A percentile compares a stretch with the other conserved stretches of the same genome.
Evolutionary conservation across 2,888 invertebrate species (phyloP).

Genomic region (Hirtodrosophila histrioides): DNA sequence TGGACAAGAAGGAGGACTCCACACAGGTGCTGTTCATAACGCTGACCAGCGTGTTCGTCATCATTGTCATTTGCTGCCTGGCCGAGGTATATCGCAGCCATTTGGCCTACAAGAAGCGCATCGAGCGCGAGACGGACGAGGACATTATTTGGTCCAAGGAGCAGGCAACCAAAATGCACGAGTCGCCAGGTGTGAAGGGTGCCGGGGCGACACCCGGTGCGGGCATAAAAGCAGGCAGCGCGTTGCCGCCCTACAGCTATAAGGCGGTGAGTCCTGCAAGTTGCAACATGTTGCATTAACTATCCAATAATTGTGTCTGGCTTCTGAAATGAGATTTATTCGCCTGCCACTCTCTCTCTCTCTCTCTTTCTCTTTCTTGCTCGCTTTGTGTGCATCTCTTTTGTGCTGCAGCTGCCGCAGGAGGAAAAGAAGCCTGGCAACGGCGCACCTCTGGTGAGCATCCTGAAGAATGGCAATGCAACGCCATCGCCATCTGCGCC

Average conservation of each 20-base stretch:
- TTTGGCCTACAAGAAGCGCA: conserved; percentile 89
- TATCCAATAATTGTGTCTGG: conserved; percentile 22
- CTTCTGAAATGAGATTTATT: conserved; percentile 51
- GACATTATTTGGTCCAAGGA: conserved; percentile 90
- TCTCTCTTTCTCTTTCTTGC: not conserved
- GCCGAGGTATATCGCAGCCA: conserved; percentile 92
- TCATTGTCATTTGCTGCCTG: conserved; percentile 88
- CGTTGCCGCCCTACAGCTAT: conserved; percentile 84
- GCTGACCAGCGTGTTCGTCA: conserved; percentile 90
- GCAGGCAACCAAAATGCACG: conserved; percentile 89
- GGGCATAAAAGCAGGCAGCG: conserved; percentile 32
- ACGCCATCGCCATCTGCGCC: conserved; percentile 47
- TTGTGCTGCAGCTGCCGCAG: conserved; percentile 79
- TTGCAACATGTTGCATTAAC: conserved; percentile 41
- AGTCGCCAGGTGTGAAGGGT: conserved; percentile 85
- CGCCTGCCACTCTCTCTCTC: not conserved
- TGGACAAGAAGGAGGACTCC: conserved; percentile 91
- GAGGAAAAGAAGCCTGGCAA: conserved; percentile 81
- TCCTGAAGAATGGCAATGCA: conserved; percentile 83
- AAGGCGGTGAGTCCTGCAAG: conserved; percentile 85
- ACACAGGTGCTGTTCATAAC: conserved; percentile 92
- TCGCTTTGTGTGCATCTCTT: not conserved
- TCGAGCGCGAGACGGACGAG: conserved; percentile 91
- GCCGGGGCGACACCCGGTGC: conserved; percentile 15
- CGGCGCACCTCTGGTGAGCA: conserved; percentile 82